These are phyloP conservation scores for Chaetodon trifasciatus DNA, from an alignment of 2,797 vertebrate species.

Conservation along the genomic window DNA sequence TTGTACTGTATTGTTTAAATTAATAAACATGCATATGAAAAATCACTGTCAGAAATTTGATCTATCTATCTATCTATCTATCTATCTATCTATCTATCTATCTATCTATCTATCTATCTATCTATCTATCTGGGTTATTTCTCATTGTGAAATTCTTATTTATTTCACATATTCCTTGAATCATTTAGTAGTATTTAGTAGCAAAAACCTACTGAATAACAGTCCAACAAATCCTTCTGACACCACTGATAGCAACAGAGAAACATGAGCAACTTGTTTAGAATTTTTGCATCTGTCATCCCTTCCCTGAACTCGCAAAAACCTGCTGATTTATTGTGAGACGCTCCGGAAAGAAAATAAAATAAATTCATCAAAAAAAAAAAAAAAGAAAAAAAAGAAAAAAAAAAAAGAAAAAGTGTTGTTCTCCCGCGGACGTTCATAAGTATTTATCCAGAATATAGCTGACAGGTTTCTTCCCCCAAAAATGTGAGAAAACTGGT, in stretches of 20 bases:
- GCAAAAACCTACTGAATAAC: slow-evolving; percentile 34
- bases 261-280: slow-evolving; percentile 13
- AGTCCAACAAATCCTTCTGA: slow-evolving; percentile 22
- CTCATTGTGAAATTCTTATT: no score
- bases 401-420: background rate
- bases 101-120: background rate
- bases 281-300: slow-evolving; percentile 31
- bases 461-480: slow-evolving; percentile 36
- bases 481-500: slow-evolving; percentile 32
- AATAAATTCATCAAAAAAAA: no score
- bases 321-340: slow-evolving; percentile 33
- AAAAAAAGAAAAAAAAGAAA: no score
- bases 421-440: slow-evolving; percentile 20
- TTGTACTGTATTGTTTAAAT: background rate
- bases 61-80: slow-evolving; percentile 45
- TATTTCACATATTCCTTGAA: background rate
- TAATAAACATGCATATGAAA: background rate
- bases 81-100: slow-evolving; percentile 45
- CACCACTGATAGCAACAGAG: background rate
- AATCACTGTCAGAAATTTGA: background rate
- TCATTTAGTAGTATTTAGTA: slow-evolving; percentile 1
- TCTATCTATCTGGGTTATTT: slow-evolving; percentile 28
- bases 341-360: no score
- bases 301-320: slow-evolving; percentile 24
- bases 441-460: slow-evolving; percentile 47